Conservation (phyloP, 2,113 vertebrate species). For the Chloropsis hardwickii region DNA sequence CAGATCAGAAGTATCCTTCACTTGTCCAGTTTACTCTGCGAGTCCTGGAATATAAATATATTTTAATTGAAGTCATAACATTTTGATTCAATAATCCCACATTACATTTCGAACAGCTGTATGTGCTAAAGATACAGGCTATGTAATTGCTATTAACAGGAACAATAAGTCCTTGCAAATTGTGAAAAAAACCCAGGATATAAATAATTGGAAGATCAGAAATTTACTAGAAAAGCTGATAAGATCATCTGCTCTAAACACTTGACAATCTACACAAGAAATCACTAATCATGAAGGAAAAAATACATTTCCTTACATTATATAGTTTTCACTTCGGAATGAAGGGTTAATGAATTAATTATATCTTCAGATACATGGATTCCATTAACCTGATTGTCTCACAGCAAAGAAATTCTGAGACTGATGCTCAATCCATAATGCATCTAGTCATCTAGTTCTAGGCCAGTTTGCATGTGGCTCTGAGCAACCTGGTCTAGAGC, state of each 20-base stretch:
- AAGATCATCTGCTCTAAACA: not conserved
- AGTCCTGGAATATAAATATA: not conserved
- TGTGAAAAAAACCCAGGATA: not conserved
- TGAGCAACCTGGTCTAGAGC: not conserved
- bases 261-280: not conserved
- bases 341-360: not conserved
- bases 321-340: not conserved
- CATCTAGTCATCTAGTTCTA: not conserved
- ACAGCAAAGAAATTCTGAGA: not conserved
- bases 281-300: not conserved
- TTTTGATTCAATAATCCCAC: not conserved
- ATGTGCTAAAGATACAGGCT: not conserved
- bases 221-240: not conserved
- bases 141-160: not conserved
- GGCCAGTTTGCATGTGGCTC: not conserved
- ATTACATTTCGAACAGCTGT: not conserved
- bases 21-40: rapidly evolving
- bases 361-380: not conserved
- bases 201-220: not conserved
- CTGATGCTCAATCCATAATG: not conserved
- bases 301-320: not conserved
- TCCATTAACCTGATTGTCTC: not conserved
- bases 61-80: not conserved
- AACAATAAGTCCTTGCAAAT: not conserved
- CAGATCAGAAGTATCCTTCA: not conserved